These are phyloP conservation scores for Caenorhabditis brenneri DNA, from an alignment of 1,140 invertebrate species.

Conservation along the genomic window DNA sequence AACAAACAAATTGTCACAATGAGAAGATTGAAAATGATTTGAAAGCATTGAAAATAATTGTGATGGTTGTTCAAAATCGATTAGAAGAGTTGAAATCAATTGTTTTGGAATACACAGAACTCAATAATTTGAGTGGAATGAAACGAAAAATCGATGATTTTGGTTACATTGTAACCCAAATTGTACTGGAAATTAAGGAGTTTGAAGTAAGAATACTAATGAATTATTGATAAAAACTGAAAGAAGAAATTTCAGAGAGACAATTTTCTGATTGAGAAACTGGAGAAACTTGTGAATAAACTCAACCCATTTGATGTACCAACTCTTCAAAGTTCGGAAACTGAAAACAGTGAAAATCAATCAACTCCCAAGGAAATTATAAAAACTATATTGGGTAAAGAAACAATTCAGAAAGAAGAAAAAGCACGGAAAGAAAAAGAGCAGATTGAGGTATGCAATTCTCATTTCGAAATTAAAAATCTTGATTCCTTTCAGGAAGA, in stretches of 20 bases:
- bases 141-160: not conserved
- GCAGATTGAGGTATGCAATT: not conserved
- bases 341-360: not conserved
- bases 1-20: not conserved
- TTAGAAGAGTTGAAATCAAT: not conserved
- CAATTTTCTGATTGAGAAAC: slow-evolving; percentile 1
- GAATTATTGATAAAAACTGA: no score
- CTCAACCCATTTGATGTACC: slow-evolving; percentile 14
- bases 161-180: not conserved
- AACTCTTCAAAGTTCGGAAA: not conserved
- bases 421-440: not conserved
- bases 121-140: not conserved
- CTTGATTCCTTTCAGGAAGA: not conserved
- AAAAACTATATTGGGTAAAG: not conserved
- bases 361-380: not conserved
- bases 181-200: not conserved
- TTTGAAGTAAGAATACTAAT: not conserved
- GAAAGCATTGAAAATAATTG: not conserved
- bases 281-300: slow-evolving; percentile 1
- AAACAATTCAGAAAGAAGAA: not conserved
- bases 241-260: not conserved
- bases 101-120: not conserved
- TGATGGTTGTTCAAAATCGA: not conserved
- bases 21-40: not conserved
- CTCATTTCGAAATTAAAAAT: not conserved